These are phyloP conservation scores for Pseudococcus jackbeardsleyi DNA, from an alignment of 2,888 invertebrate genomes.

Conservation along the genomic window DNA sequence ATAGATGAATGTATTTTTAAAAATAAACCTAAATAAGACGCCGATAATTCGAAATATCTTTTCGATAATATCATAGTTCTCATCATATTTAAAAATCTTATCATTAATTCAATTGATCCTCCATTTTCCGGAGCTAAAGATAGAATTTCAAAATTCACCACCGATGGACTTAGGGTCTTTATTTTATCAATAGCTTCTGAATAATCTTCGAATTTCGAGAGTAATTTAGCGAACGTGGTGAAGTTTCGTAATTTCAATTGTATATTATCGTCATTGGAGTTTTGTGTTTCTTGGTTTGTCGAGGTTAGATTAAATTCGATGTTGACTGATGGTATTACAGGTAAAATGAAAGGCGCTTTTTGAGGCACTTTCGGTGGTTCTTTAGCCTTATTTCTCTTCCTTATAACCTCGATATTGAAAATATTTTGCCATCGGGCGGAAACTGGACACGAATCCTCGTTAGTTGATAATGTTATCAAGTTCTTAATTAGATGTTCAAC, in stretches of 20 bases:
- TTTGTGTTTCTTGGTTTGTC: conserved; percentile 69
- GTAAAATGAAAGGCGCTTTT: conserved; percentile 95
- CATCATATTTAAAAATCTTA: conserved; percentile 83
- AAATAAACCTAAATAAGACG: conserved; percentile 90
- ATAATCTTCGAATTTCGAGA: conserved; percentile 75
- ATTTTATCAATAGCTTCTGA: conserved; percentile 75
- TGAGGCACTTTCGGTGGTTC: conserved; percentile 85
- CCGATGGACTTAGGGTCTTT: conserved; percentile 83
- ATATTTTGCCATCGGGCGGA: conserved; percentile 94
- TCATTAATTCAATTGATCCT: conserved; percentile 80
- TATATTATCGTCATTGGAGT: conserved; percentile 20
- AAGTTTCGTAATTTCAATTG: conserved; percentile 76
- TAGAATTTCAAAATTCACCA: conserved; percentile 89
- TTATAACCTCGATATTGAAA: conserved; percentile 84
- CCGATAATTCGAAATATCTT: conserved; percentile 88
- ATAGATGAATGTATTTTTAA: conserved; percentile 82
- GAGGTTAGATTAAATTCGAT: conserved; percentile 81
- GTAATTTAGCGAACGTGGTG: conserved; percentile 78
- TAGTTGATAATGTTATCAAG: conserved; percentile 49
- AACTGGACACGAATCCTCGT: conserved; percentile 70
- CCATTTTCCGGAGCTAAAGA: conserved; percentile 82
- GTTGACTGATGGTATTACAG: conserved; percentile 87
- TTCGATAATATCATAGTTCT: conserved; percentile 80
- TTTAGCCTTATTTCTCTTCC: conserved; percentile 90
- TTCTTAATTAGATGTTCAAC: conserved; percentile 69